Evolutionary conservation across 37 sponge, comb jelly and placozoan species (phyloP).

Genomic region (Geodia barretti): DNA sequence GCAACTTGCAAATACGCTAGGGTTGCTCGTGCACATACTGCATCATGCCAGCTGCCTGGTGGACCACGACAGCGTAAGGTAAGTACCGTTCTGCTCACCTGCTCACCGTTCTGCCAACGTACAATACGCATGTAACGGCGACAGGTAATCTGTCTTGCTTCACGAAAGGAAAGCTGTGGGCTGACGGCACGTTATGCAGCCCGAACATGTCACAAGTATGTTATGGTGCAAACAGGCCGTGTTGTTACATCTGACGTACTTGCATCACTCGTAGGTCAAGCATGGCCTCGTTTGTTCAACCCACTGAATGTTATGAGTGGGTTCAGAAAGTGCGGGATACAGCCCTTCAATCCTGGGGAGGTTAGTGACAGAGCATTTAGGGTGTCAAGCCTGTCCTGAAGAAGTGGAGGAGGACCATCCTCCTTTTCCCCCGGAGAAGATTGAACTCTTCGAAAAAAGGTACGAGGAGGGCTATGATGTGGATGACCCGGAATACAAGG

Average conservation of each 20-base stretch:
- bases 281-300: slow-evolving; percentile 36
- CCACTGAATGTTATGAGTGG: slow-evolving; percentile 42
- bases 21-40: too few relatives aligned
- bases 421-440: slow-evolving; percentile 26
- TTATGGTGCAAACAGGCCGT: slow-evolving; percentile 23
- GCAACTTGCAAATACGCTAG: too few relatives aligned
- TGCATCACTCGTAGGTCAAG: slow-evolving; percentile 23
- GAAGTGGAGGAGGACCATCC: too few relatives aligned
- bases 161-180: too few relatives aligned
- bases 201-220: slow-evolving; percentile 30
- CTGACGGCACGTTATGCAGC: too few relatives aligned
- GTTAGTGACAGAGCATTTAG: slow-evolving; percentile 37
- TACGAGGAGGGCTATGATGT: slow-evolving; percentile 45
- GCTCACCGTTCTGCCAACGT: too few relatives aligned
- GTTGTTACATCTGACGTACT: slow-evolving; percentile 24
- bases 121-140: too few relatives aligned
- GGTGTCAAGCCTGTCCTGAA: too few relatives aligned
- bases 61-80: too few relatives aligned
- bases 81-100: too few relatives aligned
- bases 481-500: slow-evolving; percentile 21
- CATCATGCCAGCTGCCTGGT: too few relatives aligned
- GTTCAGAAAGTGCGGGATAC: slow-evolving; percentile 36
- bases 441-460: slow-evolving; percentile 17
- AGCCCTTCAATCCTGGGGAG: slow-evolving; percentile 48
- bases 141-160: too few relatives aligned